These are phyloP conservation scores for Pandemis heparana DNA, from an alignment of 2,888 invertebrate species.

Conservation along the genomic window DNA sequence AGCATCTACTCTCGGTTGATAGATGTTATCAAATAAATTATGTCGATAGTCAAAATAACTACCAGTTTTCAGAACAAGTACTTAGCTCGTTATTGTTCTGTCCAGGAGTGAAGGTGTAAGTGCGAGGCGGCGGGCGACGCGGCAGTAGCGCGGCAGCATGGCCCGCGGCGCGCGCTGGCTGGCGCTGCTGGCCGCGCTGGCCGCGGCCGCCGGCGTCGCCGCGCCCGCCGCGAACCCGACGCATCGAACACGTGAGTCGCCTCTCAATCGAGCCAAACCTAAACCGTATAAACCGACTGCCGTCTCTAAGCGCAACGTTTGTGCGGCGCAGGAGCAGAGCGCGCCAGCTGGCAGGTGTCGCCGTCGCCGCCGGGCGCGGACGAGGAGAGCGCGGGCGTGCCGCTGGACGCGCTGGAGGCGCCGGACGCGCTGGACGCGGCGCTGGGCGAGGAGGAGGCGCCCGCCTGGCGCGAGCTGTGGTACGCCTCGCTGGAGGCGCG, in stretches of 20 bases:
- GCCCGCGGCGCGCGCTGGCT: slow-evolving; percentile 50
- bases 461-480: slow-evolving; percentile 89
- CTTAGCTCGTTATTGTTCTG: neutral
- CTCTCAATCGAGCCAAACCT: slow-evolving; percentile 8
- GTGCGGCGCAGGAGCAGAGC: slow-evolving; percentile 18
- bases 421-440: slow-evolving; percentile 65
- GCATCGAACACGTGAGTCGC: slow-evolving; percentile 40
- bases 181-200: slow-evolving; percentile 55
- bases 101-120: slow-evolving; percentile 29
- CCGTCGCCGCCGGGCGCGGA: slow-evolving; percentile 45
- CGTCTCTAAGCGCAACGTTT: slow-evolving; percentile 7
- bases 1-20: too few relatives aligned
- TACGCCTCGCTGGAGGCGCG: slow-evolving; percentile 78
- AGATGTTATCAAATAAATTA: too few relatives aligned
- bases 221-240: slow-evolving; percentile 43
- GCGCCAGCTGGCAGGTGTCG: slow-evolving; percentile 41
- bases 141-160: slow-evolving; percentile 39
- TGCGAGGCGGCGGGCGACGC: slow-evolving; percentile 8
- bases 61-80: neutral
- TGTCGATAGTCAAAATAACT: too few relatives aligned
- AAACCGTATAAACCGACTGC: slow-evolving; percentile 21
- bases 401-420: slow-evolving; percentile 66
- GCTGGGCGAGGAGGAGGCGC: slow-evolving; percentile 63
- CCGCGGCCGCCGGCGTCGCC: slow-evolving; percentile 43
- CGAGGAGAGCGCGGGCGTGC: slow-evolving; percentile 56